These are phyloP conservation scores for Miltochrista miniata DNA, from an alignment of 2,888 invertebrate genomes.

Conservation along the genomic window DNA sequence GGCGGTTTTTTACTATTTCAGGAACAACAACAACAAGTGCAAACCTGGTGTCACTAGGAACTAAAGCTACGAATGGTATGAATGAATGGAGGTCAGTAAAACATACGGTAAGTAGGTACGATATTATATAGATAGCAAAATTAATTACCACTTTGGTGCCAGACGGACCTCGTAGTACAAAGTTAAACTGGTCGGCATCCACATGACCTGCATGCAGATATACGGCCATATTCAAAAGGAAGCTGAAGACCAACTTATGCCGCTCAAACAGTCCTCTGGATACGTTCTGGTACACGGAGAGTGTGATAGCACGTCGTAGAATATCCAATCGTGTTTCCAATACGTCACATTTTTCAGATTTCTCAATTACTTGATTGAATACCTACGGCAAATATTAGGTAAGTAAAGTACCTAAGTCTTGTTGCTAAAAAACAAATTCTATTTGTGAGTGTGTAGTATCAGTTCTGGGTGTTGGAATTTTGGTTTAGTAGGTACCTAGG, in stretches of 20 bases:
- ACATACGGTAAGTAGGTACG: too few species aligned
- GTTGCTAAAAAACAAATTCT: too few species aligned
- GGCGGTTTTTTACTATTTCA: too few species aligned
- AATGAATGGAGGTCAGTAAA: too few species aligned
- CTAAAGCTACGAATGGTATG: too few species aligned
- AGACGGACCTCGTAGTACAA: conserved; percentile 89
- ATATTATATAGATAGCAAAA: neutral
- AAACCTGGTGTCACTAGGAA: too few species aligned
- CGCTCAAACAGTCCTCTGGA: conserved; percentile 95
- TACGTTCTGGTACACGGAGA: conserved; percentile 93
- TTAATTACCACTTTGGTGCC: conserved; percentile 77
- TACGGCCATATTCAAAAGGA: conserved; percentile 91
- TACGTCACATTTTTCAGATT: conserved; percentile 86
- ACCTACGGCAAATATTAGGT: too few species aligned
- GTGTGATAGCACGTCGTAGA: conserved; percentile 90
- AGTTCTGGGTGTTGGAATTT: too few species aligned
- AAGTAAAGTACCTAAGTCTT: too few species aligned
- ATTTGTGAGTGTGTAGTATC: too few species aligned
- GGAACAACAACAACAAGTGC: too few species aligned
- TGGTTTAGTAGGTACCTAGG: too few species aligned
- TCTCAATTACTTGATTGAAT: conserved; percentile 91
- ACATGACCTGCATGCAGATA: conserved; percentile 86
- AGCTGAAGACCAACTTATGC: conserved; percentile 95
- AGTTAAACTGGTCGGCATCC: conserved; percentile 87
- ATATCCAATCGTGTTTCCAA: conserved; percentile 87